Evolutionary conservation across 2,888 invertebrate species (phyloP).

Genomic region (Cantharis lateralis): DNA sequence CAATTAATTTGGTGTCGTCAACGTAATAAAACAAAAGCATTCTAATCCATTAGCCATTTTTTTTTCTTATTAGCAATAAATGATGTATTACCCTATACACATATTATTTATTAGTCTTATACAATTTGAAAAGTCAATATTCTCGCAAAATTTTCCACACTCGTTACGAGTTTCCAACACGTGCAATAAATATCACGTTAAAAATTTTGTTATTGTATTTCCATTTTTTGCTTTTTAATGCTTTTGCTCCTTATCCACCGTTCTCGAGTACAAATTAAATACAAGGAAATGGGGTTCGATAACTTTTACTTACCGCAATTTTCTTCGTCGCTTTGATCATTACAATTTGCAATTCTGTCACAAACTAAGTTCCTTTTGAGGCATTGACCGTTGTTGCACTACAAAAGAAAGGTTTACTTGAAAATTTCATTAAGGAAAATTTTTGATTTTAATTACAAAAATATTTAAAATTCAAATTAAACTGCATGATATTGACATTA

Average conservation of each 20-base stretch:
- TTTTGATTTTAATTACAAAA: neutral
- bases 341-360: slow-evolving; percentile 65
- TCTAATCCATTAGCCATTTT: neutral
- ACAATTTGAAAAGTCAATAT: neutral
- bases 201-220: neutral
- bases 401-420: slow-evolving; percentile 38
- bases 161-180: neutral
- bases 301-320: slow-evolving; percentile 57
- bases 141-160: neutral
- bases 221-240: neutral
- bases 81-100: neutral
- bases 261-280: neutral
- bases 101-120: neutral
- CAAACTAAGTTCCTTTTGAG: slow-evolving; percentile 65
- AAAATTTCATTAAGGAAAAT: neutral
- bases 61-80: neutral
- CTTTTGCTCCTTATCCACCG: neutral
- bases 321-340: slow-evolving; percentile 65
- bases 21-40: neutral
- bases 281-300: neutral
- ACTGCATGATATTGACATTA: neutral
- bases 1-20: neutral
- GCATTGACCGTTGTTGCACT: slow-evolving; percentile 64
- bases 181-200: neutral
- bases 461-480: too few species aligned